These are phyloP conservation scores for Entomyzon cyanotis DNA, from an alignment of 2,113 vertebrate genomes.

Conservation along the genomic window DNA sequence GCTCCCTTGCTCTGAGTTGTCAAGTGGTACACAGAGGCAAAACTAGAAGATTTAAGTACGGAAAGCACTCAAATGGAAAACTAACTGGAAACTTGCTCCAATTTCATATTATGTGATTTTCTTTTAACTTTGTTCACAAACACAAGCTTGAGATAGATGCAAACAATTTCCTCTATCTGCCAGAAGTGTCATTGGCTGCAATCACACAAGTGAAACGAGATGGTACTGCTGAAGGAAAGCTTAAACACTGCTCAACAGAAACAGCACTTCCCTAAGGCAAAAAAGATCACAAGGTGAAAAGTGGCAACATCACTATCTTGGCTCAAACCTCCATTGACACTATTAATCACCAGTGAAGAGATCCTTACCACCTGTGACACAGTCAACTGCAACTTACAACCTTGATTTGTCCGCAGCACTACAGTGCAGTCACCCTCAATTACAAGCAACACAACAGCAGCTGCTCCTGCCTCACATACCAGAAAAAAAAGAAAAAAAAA, in stretches of 20 bases:
- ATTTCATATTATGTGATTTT: not conserved
- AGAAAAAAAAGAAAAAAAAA: not conserved
- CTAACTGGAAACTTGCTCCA: not conserved
- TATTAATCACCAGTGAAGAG: not conserved
- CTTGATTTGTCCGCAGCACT: not conserved
- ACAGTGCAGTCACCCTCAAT: not conserved
- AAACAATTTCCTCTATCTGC: not conserved
- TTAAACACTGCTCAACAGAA: not conserved
- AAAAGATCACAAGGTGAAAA: not conserved
- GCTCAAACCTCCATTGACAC: not conserved
- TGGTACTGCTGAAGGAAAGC: not conserved
- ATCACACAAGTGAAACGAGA: not conserved
- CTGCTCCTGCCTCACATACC: not conserved
- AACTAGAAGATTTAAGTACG: not conserved
- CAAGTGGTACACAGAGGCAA: not conserved
- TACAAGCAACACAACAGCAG: not conserved
- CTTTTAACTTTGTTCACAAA: not conserved
- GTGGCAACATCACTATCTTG: not conserved
- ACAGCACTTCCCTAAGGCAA: not conserved
- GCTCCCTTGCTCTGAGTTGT: not conserved
- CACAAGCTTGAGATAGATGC: not conserved
- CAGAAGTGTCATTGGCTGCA: not conserved
- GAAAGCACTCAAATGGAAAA: not conserved
- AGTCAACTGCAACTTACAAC: conserved; percentile 9
- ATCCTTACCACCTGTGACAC: not conserved